Evolutionary conservation across 2,113 vertebrate genomes (phyloP).

Genomic region (Alces alces): DNA sequence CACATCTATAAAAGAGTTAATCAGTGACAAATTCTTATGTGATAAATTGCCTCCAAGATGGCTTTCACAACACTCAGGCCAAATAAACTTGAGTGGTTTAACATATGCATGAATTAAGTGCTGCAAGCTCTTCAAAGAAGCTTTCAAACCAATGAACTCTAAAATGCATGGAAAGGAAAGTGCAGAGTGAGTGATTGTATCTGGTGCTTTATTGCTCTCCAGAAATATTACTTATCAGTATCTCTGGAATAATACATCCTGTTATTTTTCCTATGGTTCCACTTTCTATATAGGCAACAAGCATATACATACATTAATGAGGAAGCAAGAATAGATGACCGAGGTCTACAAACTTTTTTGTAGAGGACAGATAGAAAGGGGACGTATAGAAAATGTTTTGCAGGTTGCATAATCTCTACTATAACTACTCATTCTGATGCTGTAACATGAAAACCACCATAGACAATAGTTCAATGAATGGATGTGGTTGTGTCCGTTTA

Average conservation of each 20-base stretch:
- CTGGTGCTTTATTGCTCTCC: conserved; percentile 23
- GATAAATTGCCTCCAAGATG: conserved; percentile 65
- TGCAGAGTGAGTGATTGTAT: not conserved
- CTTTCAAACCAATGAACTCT: conserved; percentile 57
- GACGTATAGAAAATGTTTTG: not conserved
- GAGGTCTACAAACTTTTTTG: not conserved
- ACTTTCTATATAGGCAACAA: not conserved
- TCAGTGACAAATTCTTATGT: conserved; percentile 57
- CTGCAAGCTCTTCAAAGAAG: conserved; percentile 27
- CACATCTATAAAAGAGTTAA: conserved; percentile 47
- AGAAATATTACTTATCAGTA: not conserved
- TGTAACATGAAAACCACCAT: not conserved
- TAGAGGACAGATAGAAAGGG: not conserved
- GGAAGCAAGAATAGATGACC: not conserved
- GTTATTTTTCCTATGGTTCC: not conserved
- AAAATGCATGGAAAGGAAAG: conserved; percentile 65
- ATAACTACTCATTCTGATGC: not conserved
- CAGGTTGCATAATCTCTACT: rapidly evolving
- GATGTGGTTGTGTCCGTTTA: not conserved
- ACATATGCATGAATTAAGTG: conserved; percentile 53
- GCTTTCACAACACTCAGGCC: conserved; percentile 10
- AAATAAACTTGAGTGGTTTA: conserved; percentile 60
- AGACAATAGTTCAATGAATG: not conserved
- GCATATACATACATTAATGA: not conserved
- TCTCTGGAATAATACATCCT: not conserved